Evolutionary conservation across 1,140 invertebrate species (phyloP), one percentile per base, ranked within the genome.

Genomic region (Papilio polytes): DNA sequence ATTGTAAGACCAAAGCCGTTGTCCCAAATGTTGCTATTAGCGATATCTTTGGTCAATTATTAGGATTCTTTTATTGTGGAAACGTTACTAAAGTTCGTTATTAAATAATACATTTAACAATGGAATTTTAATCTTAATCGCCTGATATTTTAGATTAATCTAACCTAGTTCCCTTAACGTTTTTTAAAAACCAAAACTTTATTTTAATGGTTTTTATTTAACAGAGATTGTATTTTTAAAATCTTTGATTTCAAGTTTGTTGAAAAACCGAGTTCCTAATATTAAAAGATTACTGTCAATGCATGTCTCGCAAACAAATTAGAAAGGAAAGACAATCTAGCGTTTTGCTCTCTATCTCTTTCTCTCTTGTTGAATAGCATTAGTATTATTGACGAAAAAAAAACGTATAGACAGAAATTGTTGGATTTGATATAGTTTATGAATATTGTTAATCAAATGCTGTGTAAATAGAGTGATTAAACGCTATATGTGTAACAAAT

Each of bases 361-460:
- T 70, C 46, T 63, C 85, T 93, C 91, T 94, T 92, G 92, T 93
- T 93, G 93, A 90, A 90, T 93, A 94, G 91, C 86, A 87, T 92
- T 94, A 94, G 92, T 91, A 93, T 89, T 91, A 92, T 93, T 89
- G 89, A 93, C 8, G 89, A 84, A 85, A 93, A 93, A 82, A 84
- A 88, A 90, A 90, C 88, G 87, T 91, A 91, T 94, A 94, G 92
- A 84, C 89, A 92, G 91, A 93, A 90, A 94, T 95, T 95, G 94
- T 95, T 95, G 94, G 94, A 95, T 95, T 95, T 95, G 94, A 95
- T 93, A 95, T 95, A 95, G 94, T 95, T 93, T 95, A 95, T 94
- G 89, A 93, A 94, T 94, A 95, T 94, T 94, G 94, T 95, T 95
- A 94, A 95, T 91, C 91, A 94, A 92, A 95, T 94, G 92, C 94